These are phyloP conservation scores for Tetrax tetrax DNA, from an alignment of 2,113 vertebrate species.

Conservation along the genomic window DNA sequence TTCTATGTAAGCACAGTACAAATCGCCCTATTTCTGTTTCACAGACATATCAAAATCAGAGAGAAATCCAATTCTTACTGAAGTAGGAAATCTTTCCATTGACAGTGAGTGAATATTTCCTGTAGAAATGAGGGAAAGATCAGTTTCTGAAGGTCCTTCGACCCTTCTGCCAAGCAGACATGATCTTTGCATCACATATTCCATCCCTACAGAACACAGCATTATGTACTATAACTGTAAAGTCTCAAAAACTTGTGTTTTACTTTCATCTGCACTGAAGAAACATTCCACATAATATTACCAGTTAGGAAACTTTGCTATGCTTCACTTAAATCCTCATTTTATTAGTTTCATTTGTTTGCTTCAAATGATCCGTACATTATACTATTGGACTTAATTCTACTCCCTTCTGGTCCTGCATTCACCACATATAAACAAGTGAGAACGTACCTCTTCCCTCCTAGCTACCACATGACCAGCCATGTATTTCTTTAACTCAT, in stretches of 20 bases:
- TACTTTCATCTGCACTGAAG: not conserved
- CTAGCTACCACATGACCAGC: not conserved
- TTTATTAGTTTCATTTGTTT: not conserved
- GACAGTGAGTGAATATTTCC: not conserved
- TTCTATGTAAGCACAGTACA: not conserved
- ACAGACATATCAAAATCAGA: not conserved
- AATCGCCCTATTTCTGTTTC: not conserved
- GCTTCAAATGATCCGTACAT: not conserved
- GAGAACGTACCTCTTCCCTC: not conserved
- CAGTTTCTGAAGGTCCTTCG: not conserved
- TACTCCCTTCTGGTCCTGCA: not conserved
- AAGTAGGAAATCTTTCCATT: not conserved
- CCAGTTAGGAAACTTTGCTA: not conserved
- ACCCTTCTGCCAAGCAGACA: not conserved
- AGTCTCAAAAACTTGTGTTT: not conserved
- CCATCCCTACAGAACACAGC: not conserved
- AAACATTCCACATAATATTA: not conserved
- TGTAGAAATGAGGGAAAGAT: not conserved
- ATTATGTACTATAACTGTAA: not conserved
- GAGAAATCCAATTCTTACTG: not conserved
- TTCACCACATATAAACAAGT: not conserved
- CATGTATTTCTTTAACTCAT: not conserved
- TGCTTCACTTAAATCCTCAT: not conserved
- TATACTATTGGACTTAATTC: not conserved
- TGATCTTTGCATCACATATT: not conserved